These are phyloP conservation scores for Dione vanillae DNA, from an alignment of 2,888 invertebrate genomes.

Conservation along the genomic window DNA sequence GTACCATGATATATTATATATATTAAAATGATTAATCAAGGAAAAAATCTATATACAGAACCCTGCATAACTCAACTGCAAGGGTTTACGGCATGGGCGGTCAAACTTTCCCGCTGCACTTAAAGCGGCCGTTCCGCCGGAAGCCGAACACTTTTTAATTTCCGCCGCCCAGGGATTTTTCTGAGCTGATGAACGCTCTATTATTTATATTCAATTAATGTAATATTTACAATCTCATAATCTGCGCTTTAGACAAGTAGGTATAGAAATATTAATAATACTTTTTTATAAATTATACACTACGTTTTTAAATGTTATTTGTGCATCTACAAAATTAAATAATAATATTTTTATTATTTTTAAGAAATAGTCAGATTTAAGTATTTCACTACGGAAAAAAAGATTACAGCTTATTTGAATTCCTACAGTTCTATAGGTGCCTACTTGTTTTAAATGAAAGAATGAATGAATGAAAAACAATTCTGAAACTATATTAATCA, in stretches of 20 bases:
- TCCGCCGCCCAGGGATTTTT: conserved; percentile 79
- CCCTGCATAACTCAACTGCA: conserved; percentile 29
- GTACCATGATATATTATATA: too few relatives aligned
- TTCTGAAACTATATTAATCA: too few relatives aligned
- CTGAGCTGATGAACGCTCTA: conserved; percentile 75
- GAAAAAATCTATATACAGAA: conserved; percentile 8
- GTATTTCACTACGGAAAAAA: too few relatives aligned
- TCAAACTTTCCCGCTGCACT: conserved; percentile 75
- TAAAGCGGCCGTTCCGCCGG: conserved; percentile 70
- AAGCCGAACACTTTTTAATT: conserved; percentile 80
- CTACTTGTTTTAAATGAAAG: too few relatives aligned
- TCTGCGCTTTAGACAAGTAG: conserved; percentile 48
- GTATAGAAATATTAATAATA: conserved; percentile 35
- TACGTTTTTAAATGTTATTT: too few relatives aligned
- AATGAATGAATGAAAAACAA: too few relatives aligned
- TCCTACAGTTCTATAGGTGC: too few relatives aligned
- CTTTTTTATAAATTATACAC: conserved; percentile 1
- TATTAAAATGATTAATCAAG: background rate
- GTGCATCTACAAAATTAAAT: too few relatives aligned
- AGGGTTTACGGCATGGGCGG: conserved; percentile 38
- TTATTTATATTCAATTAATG: conserved; percentile 83
- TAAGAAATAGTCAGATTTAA: too few relatives aligned
- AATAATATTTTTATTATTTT: too few relatives aligned
- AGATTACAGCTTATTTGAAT: too few relatives aligned
- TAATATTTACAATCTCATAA: conserved; percentile 69